Conservation (phyloP, 2,797 vertebrate genomes). For the Sebastes matsubarae region DNA sequence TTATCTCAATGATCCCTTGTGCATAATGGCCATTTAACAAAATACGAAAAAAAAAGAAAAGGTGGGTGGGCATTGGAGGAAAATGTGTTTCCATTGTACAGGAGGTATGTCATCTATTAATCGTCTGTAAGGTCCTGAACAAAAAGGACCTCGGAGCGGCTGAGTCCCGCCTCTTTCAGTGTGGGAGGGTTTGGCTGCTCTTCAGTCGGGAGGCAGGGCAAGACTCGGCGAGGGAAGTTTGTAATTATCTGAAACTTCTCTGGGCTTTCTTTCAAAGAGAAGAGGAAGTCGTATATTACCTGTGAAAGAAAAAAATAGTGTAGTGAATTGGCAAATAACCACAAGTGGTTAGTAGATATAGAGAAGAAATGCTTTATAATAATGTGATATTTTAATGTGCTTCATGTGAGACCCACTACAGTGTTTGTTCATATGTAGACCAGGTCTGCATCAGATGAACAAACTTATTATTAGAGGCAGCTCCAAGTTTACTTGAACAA, state of each 20-base stretch:
- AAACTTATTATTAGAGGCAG: not conserved
- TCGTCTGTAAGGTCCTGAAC: slow-evolving; percentile 99
- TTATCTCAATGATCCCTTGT: slow-evolving; percentile 90
- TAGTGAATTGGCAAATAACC: not conserved
- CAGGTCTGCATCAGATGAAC: not conserved
- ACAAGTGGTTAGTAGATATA: no score
- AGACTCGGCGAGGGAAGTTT: slow-evolving; percentile 95
- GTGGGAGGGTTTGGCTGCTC: slow-evolving; percentile 95
- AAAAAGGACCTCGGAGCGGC: slow-evolving; percentile 98
- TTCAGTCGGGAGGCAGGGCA: slow-evolving; percentile 95
- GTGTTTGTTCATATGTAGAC: not conserved
- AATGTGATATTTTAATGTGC: not conserved
- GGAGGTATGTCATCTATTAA: slow-evolving; percentile 85
- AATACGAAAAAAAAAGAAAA: slow-evolving; percentile 68
- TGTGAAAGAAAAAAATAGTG: slow-evolving; percentile 57
- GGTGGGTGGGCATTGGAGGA: slow-evolving; percentile 48
- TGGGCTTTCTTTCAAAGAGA: slow-evolving; percentile 98
- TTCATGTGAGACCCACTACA: not conserved
- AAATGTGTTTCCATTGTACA: slow-evolving; percentile 65
- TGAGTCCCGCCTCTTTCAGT: slow-evolving; percentile 96
- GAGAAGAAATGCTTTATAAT: not conserved
- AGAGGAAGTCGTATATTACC: slow-evolving; percentile 99
- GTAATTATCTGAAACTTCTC: slow-evolving; percentile 99
- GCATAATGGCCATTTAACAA: slow-evolving; percentile 91
- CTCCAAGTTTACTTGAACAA: not conserved